Evolutionary conservation across 2,888 invertebrate genomes (phyloP).

Genomic region (Halictus quadricinctus): DNA sequence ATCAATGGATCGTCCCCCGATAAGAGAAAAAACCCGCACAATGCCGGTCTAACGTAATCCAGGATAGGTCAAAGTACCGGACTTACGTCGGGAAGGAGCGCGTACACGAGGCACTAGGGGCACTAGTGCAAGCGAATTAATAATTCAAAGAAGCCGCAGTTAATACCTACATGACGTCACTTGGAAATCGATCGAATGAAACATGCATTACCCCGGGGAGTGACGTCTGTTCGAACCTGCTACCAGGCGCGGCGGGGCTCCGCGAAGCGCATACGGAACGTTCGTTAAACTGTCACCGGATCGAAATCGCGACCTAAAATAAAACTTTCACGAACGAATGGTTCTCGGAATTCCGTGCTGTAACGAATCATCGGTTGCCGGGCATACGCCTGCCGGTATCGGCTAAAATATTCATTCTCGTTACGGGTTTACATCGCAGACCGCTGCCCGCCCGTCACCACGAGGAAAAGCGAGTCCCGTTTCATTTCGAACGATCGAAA

Average conservation of each 20-base stretch:
- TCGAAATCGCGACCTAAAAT: conserved; percentile 55
- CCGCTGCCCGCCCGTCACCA: neutral
- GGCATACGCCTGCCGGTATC: conserved; percentile 11
- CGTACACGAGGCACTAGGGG: conserved; percentile 38
- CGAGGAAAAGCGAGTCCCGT: neutral
- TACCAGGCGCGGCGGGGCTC: conserved; percentile 36
- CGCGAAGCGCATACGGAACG: conserved; percentile 32
- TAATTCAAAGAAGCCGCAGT: conserved; percentile 67
- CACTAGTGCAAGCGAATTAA: conserved; percentile 60
- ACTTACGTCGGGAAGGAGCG: conserved; percentile 55
- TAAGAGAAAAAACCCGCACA: neutral
- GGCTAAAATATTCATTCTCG: conserved; percentile 33
- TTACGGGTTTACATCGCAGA: neutral
- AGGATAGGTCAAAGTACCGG: conserved; percentile 65
- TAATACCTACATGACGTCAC: conserved; percentile 77
- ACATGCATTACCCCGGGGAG: conserved; percentile 72
- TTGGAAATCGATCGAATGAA: conserved; percentile 75
- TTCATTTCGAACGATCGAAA: conserved; percentile 19
- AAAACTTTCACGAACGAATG: conserved; percentile 47
- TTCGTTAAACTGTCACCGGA: conserved; percentile 55
- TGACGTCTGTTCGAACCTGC: conserved; percentile 74
- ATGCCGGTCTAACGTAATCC: conserved; percentile 38
- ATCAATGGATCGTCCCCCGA: neutral
- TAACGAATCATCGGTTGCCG: conserved; percentile 22
- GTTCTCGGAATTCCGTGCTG: conserved; percentile 32